These are phyloP conservation scores for Archilochus colubris DNA, from an alignment of 2,113 vertebrate species.

Conservation along the genomic window DNA sequence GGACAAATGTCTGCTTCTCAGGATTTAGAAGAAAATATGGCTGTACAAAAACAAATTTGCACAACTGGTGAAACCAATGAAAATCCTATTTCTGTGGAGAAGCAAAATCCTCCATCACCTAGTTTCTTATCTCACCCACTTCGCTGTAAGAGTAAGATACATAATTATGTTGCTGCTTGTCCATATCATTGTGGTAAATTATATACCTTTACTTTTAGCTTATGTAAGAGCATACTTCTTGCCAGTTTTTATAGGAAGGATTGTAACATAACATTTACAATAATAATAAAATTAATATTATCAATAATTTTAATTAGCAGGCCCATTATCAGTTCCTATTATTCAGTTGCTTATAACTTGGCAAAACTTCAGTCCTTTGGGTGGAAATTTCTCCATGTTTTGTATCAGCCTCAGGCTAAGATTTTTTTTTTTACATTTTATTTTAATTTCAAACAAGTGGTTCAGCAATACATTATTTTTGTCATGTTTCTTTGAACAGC, in stretches of 20 bases:
- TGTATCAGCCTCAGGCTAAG: background rate
- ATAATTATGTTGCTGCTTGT: slow-evolving; percentile 40
- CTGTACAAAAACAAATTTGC: slow-evolving; percentile 48
- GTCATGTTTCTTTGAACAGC: slow-evolving; percentile 18
- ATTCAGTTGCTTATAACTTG: background rate
- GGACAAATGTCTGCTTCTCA: slow-evolving; percentile 14
- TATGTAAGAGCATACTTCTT: background rate
- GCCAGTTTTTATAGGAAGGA: background rate
- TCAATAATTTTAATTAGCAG: background rate
- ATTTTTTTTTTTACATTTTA: background rate
- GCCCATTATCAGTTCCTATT: background rate
- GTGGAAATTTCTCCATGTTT: background rate
- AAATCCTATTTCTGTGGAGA: slow-evolving; percentile 48
- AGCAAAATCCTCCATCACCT: slow-evolving; percentile 35
- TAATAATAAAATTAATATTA: background rate
- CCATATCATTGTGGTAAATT: background rate
- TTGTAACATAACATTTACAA: background rate
- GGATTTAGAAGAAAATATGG: background rate
- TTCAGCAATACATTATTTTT: background rate
- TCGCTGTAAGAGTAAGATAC: slow-evolving; percentile 55
- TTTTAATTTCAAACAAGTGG: background rate
- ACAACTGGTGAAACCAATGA: slow-evolving; percentile 18
- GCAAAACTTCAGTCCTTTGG: background rate
- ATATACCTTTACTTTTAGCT: background rate
- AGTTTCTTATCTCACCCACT: slow-evolving; percentile 47